These are phyloP conservation scores for Mythimna vitellina DNA, from an alignment of 2,888 invertebrate species.

Conservation along the genomic window DNA sequence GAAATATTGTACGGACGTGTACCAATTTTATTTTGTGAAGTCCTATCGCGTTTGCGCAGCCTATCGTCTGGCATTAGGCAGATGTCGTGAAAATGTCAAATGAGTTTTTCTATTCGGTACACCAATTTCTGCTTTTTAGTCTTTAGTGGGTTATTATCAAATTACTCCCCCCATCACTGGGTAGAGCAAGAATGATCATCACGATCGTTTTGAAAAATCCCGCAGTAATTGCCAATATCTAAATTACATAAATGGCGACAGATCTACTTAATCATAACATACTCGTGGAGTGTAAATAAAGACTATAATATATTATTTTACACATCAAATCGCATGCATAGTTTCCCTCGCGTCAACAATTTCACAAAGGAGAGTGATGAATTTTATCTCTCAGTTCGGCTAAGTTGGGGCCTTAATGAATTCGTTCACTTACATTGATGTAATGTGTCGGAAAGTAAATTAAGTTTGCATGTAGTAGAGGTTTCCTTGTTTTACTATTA, in stretches of 20 bases:
- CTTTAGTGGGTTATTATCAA: too few relatives aligned
- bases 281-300: not conserved
- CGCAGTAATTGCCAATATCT: not conserved
- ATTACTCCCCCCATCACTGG: too few relatives aligned
- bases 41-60: constrained; percentile 37
- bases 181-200: too few relatives aligned
- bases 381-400: constrained; percentile 51
- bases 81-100: not conserved
- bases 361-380: constrained; percentile 45
- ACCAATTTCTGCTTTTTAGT: too few relatives aligned
- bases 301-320: constrained; percentile 16
- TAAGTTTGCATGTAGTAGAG: constrained; percentile 68
- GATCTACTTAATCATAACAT: not conserved
- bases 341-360: constrained; percentile 36
- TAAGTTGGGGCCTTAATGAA: constrained; percentile 52
- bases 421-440: constrained; percentile 59
- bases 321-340: constrained; percentile 15
- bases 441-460: constrained; percentile 71
- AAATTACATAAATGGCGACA: not conserved
- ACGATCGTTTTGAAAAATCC: too few relatives aligned
- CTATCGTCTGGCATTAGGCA: not conserved
- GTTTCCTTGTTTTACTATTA: constrained; percentile 71
- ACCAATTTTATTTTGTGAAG: constrained; percentile 56
- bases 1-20: constrained; percentile 66
- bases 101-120: too few relatives aligned